Evolutionary conservation across 2,888 invertebrate species (phyloP).

Genomic region (Pocota personata): DNA sequence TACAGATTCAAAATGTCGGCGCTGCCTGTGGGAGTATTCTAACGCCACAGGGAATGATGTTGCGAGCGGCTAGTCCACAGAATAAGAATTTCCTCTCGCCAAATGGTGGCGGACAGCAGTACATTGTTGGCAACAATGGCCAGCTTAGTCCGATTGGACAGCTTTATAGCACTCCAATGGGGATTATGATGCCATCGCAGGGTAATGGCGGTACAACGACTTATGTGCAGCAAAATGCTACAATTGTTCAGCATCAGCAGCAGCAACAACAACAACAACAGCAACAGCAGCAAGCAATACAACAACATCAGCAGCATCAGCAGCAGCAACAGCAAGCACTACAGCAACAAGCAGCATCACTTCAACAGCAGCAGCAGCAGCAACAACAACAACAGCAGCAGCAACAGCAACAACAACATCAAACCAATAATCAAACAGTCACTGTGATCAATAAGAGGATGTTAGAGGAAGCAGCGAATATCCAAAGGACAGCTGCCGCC

Average conservation of each 20-base stretch:
- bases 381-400: constrained; percentile 77
- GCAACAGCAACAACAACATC: constrained; percentile 73
- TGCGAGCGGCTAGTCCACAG: constrained; percentile 89
- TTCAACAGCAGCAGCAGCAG: constrained; percentile 80
- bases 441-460: constrained; percentile 76
- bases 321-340: constrained; percentile 84
- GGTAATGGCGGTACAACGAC: constrained; percentile 85
- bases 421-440: constrained; percentile 74
- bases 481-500: constrained; percentile 82
- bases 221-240: constrained; percentile 93
- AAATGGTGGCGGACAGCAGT: constrained; percentile 86
- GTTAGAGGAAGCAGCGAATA: constrained; percentile 76
- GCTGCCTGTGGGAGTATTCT: constrained; percentile 86
- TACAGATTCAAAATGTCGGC: constrained; percentile 91
- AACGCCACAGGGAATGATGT: constrained; percentile 89
- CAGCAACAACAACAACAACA: constrained; percentile 84
- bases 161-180: constrained; percentile 82
- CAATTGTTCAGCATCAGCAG: constrained; percentile 92
- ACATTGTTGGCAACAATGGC: constrained; percentile 90
- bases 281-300: constrained; percentile 75
- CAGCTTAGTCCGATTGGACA: constrained; percentile 89
- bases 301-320: constrained; percentile 74
- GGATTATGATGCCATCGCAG: constrained; percentile 81
- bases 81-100: constrained; percentile 91
- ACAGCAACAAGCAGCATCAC: constrained; percentile 86